Conservation (phyloP, 2,888 invertebrate genomes). For the Limnephilus marmoratus region DNA sequence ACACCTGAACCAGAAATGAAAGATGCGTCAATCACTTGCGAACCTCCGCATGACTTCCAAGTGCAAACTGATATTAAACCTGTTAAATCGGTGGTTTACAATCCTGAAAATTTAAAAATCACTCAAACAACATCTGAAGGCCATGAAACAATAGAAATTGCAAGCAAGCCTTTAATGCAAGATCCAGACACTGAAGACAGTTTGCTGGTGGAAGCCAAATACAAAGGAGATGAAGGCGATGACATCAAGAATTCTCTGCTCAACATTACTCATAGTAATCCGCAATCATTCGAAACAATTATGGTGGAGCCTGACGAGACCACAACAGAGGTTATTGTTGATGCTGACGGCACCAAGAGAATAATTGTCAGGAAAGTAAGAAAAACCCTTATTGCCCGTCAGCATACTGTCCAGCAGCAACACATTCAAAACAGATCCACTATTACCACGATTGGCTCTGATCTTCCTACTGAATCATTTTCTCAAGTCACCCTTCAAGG, state of each 20-base stretch:
- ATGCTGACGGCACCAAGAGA: slow-evolving; percentile 88
- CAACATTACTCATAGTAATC: slow-evolving; percentile 83
- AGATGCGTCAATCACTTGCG: slow-evolving; percentile 76
- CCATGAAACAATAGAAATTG: slow-evolving; percentile 85
- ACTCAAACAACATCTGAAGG: slow-evolving; percentile 80
- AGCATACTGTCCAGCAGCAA: slow-evolving; percentile 81
- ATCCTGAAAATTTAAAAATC: slow-evolving; percentile 81
- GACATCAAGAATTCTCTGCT: slow-evolving; percentile 81
- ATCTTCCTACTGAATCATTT: slow-evolving; percentile 80
- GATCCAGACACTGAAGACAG: slow-evolving; percentile 78
- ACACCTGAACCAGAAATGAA: slow-evolving; percentile 70
- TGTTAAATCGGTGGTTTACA: slow-evolving; percentile 74
- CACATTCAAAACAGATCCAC: slow-evolving; percentile 78
- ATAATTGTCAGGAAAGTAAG: slow-evolving; percentile 87
- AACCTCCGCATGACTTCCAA: slow-evolving; percentile 78
- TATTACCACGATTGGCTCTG: slow-evolving; percentile 77
- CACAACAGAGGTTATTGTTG: slow-evolving; percentile 88
- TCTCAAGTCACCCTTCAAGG: slow-evolving; percentile 83
- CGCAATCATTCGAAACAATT: slow-evolving; percentile 88
- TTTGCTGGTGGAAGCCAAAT: slow-evolving; percentile 85
- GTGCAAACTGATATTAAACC: slow-evolving; percentile 79
- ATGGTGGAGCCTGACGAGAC: slow-evolving; percentile 90
- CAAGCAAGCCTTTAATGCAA: slow-evolving; percentile 79
- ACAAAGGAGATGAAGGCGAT: slow-evolving; percentile 76
- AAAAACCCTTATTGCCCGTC: slow-evolving; percentile 81